Evolutionary conservation across 37 sponge, comb jelly and placozoan species (phyloP).

Genomic region (Aplysina aerophoba): DNA sequence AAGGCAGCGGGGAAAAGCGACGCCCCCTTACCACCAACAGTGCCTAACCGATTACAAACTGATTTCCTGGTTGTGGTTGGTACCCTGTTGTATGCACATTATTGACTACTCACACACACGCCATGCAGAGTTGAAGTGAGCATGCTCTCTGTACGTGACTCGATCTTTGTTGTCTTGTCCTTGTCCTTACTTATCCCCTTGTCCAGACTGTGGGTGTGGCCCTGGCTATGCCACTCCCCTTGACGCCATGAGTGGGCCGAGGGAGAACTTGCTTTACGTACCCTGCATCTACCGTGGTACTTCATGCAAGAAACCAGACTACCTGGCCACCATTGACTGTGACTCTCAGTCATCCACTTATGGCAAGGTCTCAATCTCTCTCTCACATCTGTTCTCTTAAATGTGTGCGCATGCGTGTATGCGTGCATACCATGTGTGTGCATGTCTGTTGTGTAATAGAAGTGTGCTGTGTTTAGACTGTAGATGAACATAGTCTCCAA

Average conservation of each 20-base stretch:
- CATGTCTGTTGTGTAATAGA: constrained; percentile 17
- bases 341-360: constrained; percentile 76
- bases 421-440: not conserved
- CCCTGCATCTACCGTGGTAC: constrained; percentile 82
- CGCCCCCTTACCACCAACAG: too few relatives aligned
- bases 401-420: not conserved
- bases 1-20: too few relatives aligned
- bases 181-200: not conserved
- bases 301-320: constrained; percentile 78
- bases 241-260: constrained; percentile 84
- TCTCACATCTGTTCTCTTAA: too few relatives aligned
- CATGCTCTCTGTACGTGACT: too few relatives aligned
- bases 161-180: too few relatives aligned
- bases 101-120: too few relatives aligned
- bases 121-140: too few relatives aligned
- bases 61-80: too few relatives aligned
- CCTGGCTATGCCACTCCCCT: constrained; percentile 83
- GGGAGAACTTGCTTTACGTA: constrained; percentile 87
- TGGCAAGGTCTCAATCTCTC: constrained; percentile 53
- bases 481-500: too few relatives aligned
- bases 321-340: constrained; percentile 86
- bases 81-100: too few relatives aligned
- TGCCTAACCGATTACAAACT: too few relatives aligned
- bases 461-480: too few relatives aligned
- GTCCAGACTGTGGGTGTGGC: constrained; percentile 36